Evolutionary conservation across 2,888 invertebrate genomes (phyloP).

Genomic region (Nephrotoma flavescens): DNA sequence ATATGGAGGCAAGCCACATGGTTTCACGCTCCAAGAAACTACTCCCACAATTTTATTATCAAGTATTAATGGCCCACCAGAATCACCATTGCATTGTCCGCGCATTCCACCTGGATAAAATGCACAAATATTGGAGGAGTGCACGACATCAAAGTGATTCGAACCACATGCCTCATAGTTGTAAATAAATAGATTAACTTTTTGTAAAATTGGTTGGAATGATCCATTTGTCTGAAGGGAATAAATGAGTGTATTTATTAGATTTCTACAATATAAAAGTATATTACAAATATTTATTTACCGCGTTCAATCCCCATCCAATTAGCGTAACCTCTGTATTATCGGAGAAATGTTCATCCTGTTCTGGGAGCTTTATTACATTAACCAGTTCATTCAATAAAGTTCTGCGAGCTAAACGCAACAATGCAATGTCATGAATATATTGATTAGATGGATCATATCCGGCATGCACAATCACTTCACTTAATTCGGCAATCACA

Average conservation of each 20-base stretch:
- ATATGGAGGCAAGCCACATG: slow-evolving; percentile 16
- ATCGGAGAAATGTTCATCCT: background rate
- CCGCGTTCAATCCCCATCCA: slow-evolving; percentile 13
- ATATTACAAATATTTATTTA: background rate
- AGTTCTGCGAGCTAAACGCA: background rate
- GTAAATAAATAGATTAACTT: slow-evolving; percentile 15
- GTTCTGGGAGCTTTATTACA: background rate
- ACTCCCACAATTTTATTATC: slow-evolving; percentile 15
- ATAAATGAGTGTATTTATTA: background rate
- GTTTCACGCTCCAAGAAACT: slow-evolving; percentile 21
- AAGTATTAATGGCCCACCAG: slow-evolving; percentile 16
- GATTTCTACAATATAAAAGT: background rate
- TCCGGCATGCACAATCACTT: background rate
- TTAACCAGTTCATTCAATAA: background rate
- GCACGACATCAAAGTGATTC: slow-evolving; percentile 11
- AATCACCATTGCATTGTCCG: slow-evolving; percentile 19
- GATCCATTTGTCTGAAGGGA: slow-evolving; percentile 13
- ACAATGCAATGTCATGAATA: slow-evolving; percentile 1
- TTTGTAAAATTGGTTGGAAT: slow-evolving; percentile 16
- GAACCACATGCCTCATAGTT: slow-evolving; percentile 16
- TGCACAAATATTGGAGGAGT: slow-evolving; percentile 19
- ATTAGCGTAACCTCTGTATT: slow-evolving; percentile 6
- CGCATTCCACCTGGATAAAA: slow-evolving; percentile 20
- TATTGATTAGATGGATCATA: background rate
- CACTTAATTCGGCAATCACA: background rate